Percentiles rank a stretch among this genome's conserved stretches.
Evolutionary conservation across 2,113 vertebrate genomes (phyloP).

Genomic region (Chloropsis cyanopogon): DNA sequence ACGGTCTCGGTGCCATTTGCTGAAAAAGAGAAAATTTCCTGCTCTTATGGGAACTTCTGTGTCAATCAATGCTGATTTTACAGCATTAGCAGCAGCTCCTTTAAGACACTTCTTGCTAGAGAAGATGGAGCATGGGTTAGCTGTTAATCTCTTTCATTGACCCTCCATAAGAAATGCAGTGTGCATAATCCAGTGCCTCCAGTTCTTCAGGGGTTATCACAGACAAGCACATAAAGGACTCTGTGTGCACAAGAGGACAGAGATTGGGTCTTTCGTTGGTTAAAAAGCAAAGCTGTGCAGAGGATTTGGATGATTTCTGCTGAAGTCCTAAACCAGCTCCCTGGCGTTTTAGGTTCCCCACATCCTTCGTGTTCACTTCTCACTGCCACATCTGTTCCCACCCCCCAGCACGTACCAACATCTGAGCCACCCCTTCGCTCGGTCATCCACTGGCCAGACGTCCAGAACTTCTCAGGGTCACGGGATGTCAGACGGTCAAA

Average conservation of each 20-base stretch:
- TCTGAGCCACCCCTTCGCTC: slow-evolving; percentile 87
- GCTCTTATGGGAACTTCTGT: neutral
- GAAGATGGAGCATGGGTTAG: neutral
- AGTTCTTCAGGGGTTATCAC: neutral
- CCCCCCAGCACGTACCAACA: slow-evolving; percentile 72
- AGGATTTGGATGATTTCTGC: neutral
- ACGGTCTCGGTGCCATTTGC: slow-evolving; percentile 80
- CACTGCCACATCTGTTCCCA: neutral
- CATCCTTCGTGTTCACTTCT: neutral
- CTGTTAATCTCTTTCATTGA: neutral
- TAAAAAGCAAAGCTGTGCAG: neutral
- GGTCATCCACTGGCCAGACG: slow-evolving; percentile 92
- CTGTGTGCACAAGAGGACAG: neutral
- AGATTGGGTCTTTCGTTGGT: neutral
- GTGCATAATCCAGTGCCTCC: neutral
- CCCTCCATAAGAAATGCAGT: neutral
- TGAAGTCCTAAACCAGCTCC: neutral
- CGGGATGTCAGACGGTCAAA: slow-evolving; percentile 77
- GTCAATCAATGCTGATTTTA: neutral
- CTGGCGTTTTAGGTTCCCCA: neutral
- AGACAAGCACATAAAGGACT: neutral
- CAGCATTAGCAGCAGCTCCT: neutral
- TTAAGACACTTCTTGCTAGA: neutral
- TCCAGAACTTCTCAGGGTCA: slow-evolving; percentile 81
- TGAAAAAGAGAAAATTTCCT: slow-evolving; percentile 32